Conservation (phyloP, 1,140 invertebrate species). For the Leucophenga varia region DNA sequence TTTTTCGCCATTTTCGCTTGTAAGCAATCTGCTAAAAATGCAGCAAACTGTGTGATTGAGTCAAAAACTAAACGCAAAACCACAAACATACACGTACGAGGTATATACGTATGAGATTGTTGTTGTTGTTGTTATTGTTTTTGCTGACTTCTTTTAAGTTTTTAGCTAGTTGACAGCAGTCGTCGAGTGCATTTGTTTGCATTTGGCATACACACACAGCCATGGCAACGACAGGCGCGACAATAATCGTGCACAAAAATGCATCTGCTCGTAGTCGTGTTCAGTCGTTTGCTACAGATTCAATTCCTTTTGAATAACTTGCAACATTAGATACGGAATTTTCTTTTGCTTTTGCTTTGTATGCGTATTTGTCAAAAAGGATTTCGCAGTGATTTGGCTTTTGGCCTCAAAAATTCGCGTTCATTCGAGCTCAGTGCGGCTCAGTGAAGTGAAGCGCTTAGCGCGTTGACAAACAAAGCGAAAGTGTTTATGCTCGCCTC, state of each 20-base stretch:
- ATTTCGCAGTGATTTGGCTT: conserved; percentile 45
- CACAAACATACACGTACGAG: conserved; percentile 25
- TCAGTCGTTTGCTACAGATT: not conserved
- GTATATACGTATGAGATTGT: conserved; percentile 11
- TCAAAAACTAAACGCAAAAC: conserved; percentile 11
- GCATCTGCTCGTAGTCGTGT: no score
- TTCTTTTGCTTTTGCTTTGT: conserved; percentile 32
- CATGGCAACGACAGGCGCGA: not conserved
- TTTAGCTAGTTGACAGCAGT: conserved; percentile 40
- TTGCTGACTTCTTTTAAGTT: conserved; percentile 49
- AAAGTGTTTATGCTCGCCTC: no score
- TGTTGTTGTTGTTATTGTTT: conserved; percentile 30
- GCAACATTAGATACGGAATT: conserved; percentile 39
- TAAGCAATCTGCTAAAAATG: no score
- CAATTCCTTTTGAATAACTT: conserved; percentile 52
- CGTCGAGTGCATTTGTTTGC: conserved; percentile 44
- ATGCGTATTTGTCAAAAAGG: conserved; percentile 50
- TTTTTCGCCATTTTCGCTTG: no score
- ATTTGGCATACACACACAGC: not conserved
- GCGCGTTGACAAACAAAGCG: no score
- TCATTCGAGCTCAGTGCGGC: no score
- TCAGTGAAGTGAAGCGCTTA: no score
- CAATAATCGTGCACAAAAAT: not conserved
- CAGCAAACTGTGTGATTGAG: conserved; percentile 13
- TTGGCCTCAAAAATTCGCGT: conserved; percentile 37